Evolutionary conservation across 2,888 invertebrate genomes (phyloP), one percentile per base, ranked within the genome.

Genomic region (Amphipyra berbera): DNA sequence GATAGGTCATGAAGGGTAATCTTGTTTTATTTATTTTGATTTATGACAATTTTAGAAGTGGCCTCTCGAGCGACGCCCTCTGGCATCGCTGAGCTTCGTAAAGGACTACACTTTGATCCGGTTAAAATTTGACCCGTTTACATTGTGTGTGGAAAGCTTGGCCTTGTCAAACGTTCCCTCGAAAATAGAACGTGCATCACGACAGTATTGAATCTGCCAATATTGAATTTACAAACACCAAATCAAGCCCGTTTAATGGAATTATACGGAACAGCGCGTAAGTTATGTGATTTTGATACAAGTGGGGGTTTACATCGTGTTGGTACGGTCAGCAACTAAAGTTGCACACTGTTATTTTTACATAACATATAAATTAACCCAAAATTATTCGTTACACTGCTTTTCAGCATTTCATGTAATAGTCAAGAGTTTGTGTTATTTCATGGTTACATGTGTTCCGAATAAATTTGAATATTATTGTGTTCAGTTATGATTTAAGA

Each of bases 1-100:
- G 65, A 54, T 42, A 50, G 41, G 14, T 54, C 46, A 55, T 52
- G 45, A 33, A 61, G 33, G 55, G 35, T 47, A 21, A 73, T 61
- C 1, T 13, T 37, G 59, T 21, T 73, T 59, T 58, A 61, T 61
- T 46, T 50, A 56, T 67, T 60, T 64, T 52, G 60, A 66, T 63
- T 47, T 49, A 67, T 41, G 45, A 8, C 48, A 47, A 27, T 71
- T 57, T 71, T 60, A 60, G 35, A 52, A 56, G 37, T 55, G 37
- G 40, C 15, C 27, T 44, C 38, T 46, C 14, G n/a, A 13, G 12
- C 8, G 9, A 14, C 21, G 14, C 12, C 21, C 8, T 6, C 15
- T 9, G 7, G 38, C 38, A 10, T 15, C 44, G n/a, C 41, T 68
- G 42, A 55, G 30, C 37, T 41, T 14, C 41, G 7, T 13, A 13